Evolutionary conservation across 2,113 vertebrate genomes (phyloP).

Genomic region (Lamprologus sp.): DNA sequence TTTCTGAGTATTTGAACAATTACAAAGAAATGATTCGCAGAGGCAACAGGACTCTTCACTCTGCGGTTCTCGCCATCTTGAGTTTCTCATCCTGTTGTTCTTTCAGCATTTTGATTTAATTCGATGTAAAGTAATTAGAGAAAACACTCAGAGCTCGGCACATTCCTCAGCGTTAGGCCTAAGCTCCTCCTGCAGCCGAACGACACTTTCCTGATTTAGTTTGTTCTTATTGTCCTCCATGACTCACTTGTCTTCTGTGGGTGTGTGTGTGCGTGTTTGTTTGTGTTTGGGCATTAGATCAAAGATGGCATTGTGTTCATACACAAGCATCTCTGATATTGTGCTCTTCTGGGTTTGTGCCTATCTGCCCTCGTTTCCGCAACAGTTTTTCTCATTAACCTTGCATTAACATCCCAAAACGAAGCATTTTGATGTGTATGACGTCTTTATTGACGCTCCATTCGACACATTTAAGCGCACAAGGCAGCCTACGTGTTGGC

Average conservation of each 20-base stretch:
- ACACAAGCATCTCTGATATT: not conserved
- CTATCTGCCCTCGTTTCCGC: not conserved
- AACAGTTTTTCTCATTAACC: constrained; percentile 56
- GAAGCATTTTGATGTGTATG: not conserved
- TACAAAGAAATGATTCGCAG: not conserved
- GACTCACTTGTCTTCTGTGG: constrained; percentile 17
- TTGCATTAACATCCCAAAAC: not conserved
- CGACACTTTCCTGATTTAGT: constrained; percentile 20
- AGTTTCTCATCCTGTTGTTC: not conserved
- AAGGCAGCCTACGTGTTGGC: constrained; percentile 9
- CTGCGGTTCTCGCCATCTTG: not conserved
- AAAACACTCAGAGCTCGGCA: not conserved
- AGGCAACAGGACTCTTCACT: not conserved
- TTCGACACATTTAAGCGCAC: not conserved
- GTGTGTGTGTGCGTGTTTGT: fast-evolving
- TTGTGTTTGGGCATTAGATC: constrained; percentile 44
- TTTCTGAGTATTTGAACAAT: not conserved
- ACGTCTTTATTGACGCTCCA: constrained; percentile 4
- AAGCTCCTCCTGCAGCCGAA: not conserved
- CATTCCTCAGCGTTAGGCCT: not conserved
- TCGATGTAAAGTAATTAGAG: not conserved
- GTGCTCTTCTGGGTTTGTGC: constrained; percentile 4
- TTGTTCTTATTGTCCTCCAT: constrained; percentile 16
- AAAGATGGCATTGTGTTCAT: constrained; percentile 62
- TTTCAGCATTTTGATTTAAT: not conserved